Conservation (phyloP, 2,113 vertebrate species). For the Peromyscus polionotus region DNA sequence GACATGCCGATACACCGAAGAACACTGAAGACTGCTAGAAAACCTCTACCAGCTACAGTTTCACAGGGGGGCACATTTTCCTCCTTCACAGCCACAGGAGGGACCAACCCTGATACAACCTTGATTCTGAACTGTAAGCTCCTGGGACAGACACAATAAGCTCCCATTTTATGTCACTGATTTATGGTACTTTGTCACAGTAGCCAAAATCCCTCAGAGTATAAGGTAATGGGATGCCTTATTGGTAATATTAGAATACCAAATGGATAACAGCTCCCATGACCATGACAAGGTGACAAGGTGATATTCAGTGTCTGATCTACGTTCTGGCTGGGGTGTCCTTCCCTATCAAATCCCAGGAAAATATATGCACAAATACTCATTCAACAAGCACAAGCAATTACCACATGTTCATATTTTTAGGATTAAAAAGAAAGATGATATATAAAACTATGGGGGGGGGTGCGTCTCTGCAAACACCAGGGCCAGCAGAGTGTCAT, state of each 20-base stretch:
- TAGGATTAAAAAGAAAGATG: not conserved
- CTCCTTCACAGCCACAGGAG: not conserved
- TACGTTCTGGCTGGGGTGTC: not conserved
- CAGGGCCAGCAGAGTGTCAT: too few species aligned
- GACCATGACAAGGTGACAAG: not conserved
- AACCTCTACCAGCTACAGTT: not conserved
- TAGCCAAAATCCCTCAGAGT: not conserved
- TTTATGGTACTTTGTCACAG: not conserved
- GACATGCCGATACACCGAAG: not conserved
- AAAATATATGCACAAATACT: not conserved
- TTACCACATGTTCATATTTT: not conserved
- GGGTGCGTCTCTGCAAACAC: too few species aligned
- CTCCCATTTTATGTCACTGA: not conserved
- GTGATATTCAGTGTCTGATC: not conserved
- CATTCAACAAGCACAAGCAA: not conserved
- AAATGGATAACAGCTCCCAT: not conserved
- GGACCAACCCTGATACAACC: not conserved
- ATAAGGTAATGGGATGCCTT: not conserved
- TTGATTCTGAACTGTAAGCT: not conserved
- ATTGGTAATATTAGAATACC: not conserved
- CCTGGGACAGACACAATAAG: not conserved
- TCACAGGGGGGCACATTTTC: not conserved
- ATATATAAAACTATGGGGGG: not conserved
- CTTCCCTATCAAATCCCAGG: not conserved
- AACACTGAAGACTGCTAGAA: not conserved